Conservation (phyloP, 2,888 invertebrate species). For the Chloroclystis v-ata region DNA sequence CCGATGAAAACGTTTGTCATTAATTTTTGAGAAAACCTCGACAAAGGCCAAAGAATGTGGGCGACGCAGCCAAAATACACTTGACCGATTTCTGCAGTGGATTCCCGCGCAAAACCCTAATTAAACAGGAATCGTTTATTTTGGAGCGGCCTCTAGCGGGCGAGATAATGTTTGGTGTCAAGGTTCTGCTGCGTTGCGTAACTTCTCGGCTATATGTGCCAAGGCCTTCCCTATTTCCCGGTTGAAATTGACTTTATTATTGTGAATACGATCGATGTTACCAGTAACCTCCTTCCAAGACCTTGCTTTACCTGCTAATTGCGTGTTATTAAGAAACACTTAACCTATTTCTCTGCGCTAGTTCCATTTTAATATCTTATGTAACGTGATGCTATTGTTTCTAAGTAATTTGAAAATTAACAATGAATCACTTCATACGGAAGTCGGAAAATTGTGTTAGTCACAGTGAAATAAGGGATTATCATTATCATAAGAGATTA, state of each 20-base stretch:
- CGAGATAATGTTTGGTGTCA: conserved; percentile 74
- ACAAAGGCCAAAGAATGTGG: conserved; percentile 47
- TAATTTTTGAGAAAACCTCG: conserved; percentile 19
- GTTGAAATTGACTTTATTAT: conserved; percentile 38
- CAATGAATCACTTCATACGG: conserved; percentile 21
- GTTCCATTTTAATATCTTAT: conserved; percentile 49
- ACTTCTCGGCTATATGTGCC: conserved; percentile 60
- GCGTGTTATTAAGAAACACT: conserved; percentile 70
- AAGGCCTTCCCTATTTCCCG: conserved; percentile 60
- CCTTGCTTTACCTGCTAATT: conserved; percentile 53
- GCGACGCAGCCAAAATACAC: conserved; percentile 50
- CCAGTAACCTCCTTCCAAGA: conserved; percentile 27
- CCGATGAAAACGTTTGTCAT: conserved; percentile 1
- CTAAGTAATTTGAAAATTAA: conserved; percentile 39
- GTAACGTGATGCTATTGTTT: conserved; percentile 41
- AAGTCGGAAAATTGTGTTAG: conserved; percentile 26
- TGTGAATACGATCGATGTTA: conserved; percentile 33
- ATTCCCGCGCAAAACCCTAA: conserved; percentile 53
- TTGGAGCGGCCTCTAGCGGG: conserved; percentile 67
- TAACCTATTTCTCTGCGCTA: conserved; percentile 69
- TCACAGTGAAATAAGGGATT: conserved; percentile 25
- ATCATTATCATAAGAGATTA: conserved; percentile 2
- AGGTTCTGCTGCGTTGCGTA: conserved; percentile 70
- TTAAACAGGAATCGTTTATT: conserved; percentile 63
- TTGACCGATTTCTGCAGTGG: conserved; percentile 66